A percentile compares a stretch with the other conserved stretches of the same genome.
phyloP scores from a whole-genome alignment of 2,113 vertebrate genomes.

The Sarotherodon lohbergeri region DNA sequence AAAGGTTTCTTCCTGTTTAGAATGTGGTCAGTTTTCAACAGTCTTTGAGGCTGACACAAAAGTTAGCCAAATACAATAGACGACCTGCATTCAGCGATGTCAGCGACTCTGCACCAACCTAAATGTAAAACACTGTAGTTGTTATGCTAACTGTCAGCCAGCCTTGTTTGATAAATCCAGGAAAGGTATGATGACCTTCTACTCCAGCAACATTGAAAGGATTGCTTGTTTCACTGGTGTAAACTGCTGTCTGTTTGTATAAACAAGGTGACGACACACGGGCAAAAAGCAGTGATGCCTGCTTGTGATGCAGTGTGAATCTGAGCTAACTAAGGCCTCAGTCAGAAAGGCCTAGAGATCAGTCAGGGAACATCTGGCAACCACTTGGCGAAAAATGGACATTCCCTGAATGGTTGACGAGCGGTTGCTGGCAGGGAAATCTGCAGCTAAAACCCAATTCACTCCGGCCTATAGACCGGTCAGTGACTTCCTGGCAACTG shows the following conservation, averaged over 20 bases:
- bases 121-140: background rate
- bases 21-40: background rate
- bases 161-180: background rate
- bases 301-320: background rate
- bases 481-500: too few species aligned
- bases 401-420: too few species aligned
- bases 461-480: too few species aligned
- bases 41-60: background rate
- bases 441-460: too few species aligned
- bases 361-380: background rate
- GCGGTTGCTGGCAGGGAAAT: too few species aligned
- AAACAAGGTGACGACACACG: background rate
- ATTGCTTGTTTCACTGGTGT: background rate
- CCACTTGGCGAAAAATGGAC: too few species aligned
- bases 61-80: background rate
- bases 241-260: background rate
- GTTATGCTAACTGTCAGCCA: background rate
- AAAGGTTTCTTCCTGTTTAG: background rate
- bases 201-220: background rate
- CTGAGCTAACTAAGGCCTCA: background rate
- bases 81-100: background rate
- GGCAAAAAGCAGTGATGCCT: background rate
- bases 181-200: background rate
- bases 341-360: background rate
- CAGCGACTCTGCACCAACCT: background rate